Conservation (phyloP, 2,113 vertebrate species). For the Columbina picui region DNA sequence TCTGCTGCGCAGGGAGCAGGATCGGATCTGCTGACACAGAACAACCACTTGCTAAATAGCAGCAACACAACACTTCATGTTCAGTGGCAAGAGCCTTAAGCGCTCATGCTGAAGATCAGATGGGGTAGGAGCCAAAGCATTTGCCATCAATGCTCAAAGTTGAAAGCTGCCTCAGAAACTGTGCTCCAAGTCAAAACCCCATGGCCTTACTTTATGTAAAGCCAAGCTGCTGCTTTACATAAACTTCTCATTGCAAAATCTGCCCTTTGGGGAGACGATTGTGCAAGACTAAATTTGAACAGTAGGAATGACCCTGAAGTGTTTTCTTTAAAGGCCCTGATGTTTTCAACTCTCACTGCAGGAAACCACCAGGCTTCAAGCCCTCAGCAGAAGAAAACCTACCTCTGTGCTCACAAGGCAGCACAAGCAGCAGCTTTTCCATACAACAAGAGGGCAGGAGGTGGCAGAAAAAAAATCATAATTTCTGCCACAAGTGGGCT, state of each 20-base stretch:
- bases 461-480: neutral
- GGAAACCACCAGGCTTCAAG: neutral
- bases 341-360: neutral
- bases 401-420: neutral
- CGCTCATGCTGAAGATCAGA: neutral
- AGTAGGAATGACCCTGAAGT: neutral
- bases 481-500: neutral
- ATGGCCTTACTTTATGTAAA: neutral
- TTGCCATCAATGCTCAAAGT: neutral
- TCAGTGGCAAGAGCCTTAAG: neutral
- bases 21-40: neutral
- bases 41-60: neutral
- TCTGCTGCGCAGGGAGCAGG: rapidly evolving
- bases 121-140: neutral
- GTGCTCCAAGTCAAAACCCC: neutral
- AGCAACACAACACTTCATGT: neutral
- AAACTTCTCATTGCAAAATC: neutral
- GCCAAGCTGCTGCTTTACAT: neutral
- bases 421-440: neutral
- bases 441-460: neutral
- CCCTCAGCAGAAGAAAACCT: neutral
- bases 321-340: neutral
- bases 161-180: neutral
- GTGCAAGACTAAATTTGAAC: neutral
- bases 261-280: neutral